Evolutionary conservation across 2,113 vertebrate species (phyloP).

Genomic region (Puntigrus tetrazona): DNA sequence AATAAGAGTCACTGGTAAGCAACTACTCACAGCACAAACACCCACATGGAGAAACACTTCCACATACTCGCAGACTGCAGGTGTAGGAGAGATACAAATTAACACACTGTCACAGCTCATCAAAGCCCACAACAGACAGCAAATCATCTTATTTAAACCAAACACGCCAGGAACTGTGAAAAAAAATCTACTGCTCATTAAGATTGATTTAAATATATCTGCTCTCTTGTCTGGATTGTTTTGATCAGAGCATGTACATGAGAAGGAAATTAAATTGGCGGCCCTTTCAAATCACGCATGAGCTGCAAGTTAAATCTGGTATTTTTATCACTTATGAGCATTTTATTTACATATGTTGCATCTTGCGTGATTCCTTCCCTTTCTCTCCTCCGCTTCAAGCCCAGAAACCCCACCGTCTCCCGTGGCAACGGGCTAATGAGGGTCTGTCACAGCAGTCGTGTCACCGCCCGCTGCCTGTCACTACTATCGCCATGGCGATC

Average conservation of each 20-base stretch:
- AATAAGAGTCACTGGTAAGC: slow-evolving; percentile 63
- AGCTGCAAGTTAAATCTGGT: neutral
- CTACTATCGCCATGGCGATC: slow-evolving; percentile 38
- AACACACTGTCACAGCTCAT: slow-evolving; percentile 28
- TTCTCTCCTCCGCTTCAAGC: neutral
- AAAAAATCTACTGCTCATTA: slow-evolving; percentile 7
- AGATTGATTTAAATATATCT: slow-evolving; percentile 16
- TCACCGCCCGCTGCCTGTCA: slow-evolving; percentile 31
- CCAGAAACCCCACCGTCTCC: slow-evolving; percentile 21
- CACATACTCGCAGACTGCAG: neutral
- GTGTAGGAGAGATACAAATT: slow-evolving; percentile 20
- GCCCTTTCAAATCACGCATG: neutral
- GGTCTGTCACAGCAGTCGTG: slow-evolving; percentile 4
- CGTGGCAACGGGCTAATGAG: slow-evolving; percentile 49
- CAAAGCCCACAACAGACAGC: slow-evolving; percentile 15
- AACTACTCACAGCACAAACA: slow-evolving; percentile 50
- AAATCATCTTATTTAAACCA: neutral
- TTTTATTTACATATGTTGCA: slow-evolving; percentile 21
- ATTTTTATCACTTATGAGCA: neutral
- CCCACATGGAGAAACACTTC: slow-evolving; percentile 48
- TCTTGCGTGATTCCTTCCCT: slow-evolving; percentile 13
- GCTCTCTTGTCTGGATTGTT: neutral
- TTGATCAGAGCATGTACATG: neutral
- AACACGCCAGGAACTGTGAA: neutral
- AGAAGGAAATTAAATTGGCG: neutral